phyloP scores from a whole-genome alignment of 2,888 invertebrate genomes.

The Ectemnius lituratus region DNA sequence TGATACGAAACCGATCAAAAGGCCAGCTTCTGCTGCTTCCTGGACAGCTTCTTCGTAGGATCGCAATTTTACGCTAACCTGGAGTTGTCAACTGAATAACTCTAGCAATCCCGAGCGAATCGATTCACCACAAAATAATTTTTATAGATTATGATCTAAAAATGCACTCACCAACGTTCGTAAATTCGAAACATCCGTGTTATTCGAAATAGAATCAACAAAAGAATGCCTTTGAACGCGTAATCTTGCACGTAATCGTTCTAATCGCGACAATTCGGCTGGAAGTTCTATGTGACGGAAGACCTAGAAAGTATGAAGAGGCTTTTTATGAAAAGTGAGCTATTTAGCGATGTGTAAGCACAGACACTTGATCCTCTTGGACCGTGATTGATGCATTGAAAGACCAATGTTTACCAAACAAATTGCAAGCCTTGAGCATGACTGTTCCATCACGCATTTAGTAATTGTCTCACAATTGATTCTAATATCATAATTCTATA shows the following conservation, averaged over 20 bases:
- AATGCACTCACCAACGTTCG: conserved; percentile 78
- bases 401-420: neutral
- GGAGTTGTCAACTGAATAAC: conserved; percentile 6
- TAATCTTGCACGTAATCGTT: conserved; percentile 77
- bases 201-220: conserved; percentile 82
- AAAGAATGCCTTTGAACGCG: conserved; percentile 81
- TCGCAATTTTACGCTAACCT: conserved; percentile 71
- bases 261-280: conserved; percentile 85
- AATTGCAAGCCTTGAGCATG: neutral
- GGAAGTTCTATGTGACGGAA: conserved; percentile 89
- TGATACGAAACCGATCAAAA: conserved; percentile 74
- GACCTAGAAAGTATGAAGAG: conserved; percentile 79
- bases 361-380: neutral
- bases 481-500: too few species aligned
- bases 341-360: neutral
- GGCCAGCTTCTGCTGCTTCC: conserved; percentile 85
- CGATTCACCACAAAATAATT: too few species aligned
- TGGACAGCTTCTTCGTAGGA: conserved; percentile 81
- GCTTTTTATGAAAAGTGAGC: neutral
- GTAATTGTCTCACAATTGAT: too few species aligned
- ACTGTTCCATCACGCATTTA: too few species aligned
- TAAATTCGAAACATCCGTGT: conserved; percentile 80
- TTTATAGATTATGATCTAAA: neutral
- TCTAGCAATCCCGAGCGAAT: too few species aligned
- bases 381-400: neutral